Evolutionary conservation across 1,140 invertebrate genomes (phyloP), one percentile per base, ranked within the genome.

Genomic region (Chelonus insularis): DNA sequence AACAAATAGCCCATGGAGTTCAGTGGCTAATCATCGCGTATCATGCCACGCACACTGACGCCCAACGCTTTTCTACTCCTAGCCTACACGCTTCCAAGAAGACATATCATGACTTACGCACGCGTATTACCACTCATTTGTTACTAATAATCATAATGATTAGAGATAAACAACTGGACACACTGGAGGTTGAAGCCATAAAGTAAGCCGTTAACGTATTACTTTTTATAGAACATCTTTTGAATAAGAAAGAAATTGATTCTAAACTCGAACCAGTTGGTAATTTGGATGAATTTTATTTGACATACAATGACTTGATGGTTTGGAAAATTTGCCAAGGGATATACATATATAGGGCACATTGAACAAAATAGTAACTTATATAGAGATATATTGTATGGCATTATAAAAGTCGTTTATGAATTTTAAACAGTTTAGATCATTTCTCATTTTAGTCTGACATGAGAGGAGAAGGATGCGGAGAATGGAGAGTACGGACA

Each of bases 361-460:
- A 68, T 61, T 43, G 2, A 43, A 39, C 37, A 43, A 16, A 43
- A 43, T 16, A 43, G 12, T 16, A 7, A n/a, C n/a, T n/a, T 43
- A 16, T 43, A 43, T 18, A 18, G 5, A 7, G 2, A 21, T 48
- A 23, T 48, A 48, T 45, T 18, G 14, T 25, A 68, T 36, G 48
- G 57, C 36, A 60, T 66, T 73, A 67, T 71, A 74, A 79, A 78
- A 80, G 79, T 79, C 78, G 75, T 80, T 82, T 76, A 82, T 81
- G 78, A 82, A 82, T 81, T 80, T 82, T 79, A 80, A 80, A 78
- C 75, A 79, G 80, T 60, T 59, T 32, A 36, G 76, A 81, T 80
- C 80, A 82, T 82, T 82, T 82, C 73, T 81, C 79, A 79, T 79
- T 74, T 77, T 74, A 74, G 16, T 41, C 11, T 37, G 48, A 64